A percentile compares a stretch with the other conserved stretches of the same genome.
Conservation (phyloP, 2,797 vertebrate genomes). For the Pempheris klunzingeri region DNA sequence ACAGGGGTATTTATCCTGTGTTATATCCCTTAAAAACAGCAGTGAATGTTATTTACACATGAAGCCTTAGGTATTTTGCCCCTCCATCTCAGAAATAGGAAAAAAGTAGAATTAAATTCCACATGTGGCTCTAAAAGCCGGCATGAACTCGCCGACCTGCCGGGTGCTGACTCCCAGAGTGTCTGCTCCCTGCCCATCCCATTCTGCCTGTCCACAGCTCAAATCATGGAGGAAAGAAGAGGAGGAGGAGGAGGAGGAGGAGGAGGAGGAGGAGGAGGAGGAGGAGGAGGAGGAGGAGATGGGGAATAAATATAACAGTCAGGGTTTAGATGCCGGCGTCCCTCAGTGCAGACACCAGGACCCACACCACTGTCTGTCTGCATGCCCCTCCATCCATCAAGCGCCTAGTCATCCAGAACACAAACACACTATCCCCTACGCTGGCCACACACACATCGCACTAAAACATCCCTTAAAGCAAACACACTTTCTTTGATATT, state of each 20-base stretch:
- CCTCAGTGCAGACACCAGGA: constrained; percentile 53
- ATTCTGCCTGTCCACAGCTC: constrained; percentile 60
- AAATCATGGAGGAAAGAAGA: constrained; percentile 39
- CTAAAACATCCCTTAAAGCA: not conserved
- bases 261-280: constrained; percentile 14
- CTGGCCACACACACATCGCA: constrained; percentile 34
- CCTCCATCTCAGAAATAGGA: not conserved
- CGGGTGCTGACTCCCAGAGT: constrained; percentile 51
- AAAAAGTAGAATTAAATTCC: not conserved
- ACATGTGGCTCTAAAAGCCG: not conserved
- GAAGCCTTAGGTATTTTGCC: not conserved
- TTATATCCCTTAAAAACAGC: not conserved
- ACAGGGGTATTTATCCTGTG: not conserved
- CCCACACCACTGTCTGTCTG: constrained; percentile 71
- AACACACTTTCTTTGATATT: not conserved
- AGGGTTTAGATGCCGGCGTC: constrained; percentile 55
- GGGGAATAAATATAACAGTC: constrained; percentile 61
- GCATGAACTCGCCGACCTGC: constrained; percentile 66
- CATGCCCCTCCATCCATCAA: constrained; percentile 67
- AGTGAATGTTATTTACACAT: not conserved
- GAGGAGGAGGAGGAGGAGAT: constrained; percentile 26
- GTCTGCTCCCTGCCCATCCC: constrained; percentile 71
- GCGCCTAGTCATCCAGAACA: constrained; percentile 66
- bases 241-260: constrained; percentile 18
- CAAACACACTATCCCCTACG: constrained; percentile 41